Evolutionary conservation across 1,140 invertebrate species (phyloP).

Genomic region (Radopholus similis): DNA sequence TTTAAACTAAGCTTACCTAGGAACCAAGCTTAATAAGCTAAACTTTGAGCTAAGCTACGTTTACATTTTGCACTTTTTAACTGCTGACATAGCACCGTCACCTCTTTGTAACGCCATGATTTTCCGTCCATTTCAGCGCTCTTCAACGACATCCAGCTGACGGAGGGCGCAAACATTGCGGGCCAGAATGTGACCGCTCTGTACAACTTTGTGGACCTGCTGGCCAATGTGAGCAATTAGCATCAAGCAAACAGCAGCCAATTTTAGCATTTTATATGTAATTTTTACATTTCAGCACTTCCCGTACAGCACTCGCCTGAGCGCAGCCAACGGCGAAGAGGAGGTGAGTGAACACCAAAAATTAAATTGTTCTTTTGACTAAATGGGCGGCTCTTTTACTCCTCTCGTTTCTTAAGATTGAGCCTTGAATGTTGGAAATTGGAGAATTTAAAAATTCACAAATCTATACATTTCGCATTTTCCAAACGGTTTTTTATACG

Average conservation of each 20-base stretch:
- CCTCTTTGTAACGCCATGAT: neutral
- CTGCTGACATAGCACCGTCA: neutral
- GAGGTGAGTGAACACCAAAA: conserved; percentile 1
- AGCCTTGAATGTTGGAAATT: too few relatives aligned
- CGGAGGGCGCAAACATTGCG: conserved; percentile 32
- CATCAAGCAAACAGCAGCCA: neutral
- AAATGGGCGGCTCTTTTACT: too few relatives aligned
- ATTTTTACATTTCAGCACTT: conserved; percentile 53
- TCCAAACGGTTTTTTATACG: too few relatives aligned
- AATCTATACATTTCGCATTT: too few relatives aligned
- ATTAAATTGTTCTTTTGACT: too few relatives aligned
- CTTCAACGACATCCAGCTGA: conserved; percentile 39
- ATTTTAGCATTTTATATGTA: too few relatives aligned
- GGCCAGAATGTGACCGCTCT: conserved; percentile 55
- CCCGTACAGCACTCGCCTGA: conserved; percentile 37
- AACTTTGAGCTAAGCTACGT: too few relatives aligned
- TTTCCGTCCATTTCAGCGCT: conserved; percentile 28
- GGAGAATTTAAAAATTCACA: too few relatives aligned
- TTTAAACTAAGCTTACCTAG: too few relatives aligned
- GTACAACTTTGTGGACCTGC: conserved; percentile 50
- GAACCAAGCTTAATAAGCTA: too few relatives aligned
- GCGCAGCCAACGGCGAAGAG: conserved; percentile 27
- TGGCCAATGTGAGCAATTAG: conserved; percentile 44
- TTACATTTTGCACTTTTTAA: too few relatives aligned
- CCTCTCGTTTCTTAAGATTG: too few relatives aligned